A percentile compares a stretch with the other conserved stretches of the same genome.
Conservation (phyloP, 2,888 invertebrate species). For the Graphium colonna region DNA sequence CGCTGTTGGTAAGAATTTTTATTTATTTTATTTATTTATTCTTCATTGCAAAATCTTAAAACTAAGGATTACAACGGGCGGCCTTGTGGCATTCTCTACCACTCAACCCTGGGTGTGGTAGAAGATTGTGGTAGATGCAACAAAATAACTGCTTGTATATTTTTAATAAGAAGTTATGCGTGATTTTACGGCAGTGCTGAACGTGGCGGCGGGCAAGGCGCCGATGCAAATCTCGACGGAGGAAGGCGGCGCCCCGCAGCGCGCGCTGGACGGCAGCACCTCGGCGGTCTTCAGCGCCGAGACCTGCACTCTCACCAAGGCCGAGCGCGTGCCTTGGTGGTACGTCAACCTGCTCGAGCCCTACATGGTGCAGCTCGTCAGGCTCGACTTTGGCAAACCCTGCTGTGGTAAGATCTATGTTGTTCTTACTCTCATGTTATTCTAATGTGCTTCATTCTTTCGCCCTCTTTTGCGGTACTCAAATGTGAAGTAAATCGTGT, state of each 20-base stretch:
- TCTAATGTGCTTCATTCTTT: too few relatives aligned
- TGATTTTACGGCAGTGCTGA: slow-evolving; percentile 84
- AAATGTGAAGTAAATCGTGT: too few relatives aligned
- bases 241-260: slow-evolving; percentile 91
- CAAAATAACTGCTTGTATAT: too few relatives aligned
- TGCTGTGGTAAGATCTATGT: slow-evolving; percentile 92
- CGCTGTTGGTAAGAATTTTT: too few relatives aligned
- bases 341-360: slow-evolving; percentile 96
- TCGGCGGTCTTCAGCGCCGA: slow-evolving; percentile 89
- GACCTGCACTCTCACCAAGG: slow-evolving; percentile 92
- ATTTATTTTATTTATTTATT: too few relatives aligned
- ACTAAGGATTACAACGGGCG: too few relatives aligned
- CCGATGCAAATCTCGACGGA: slow-evolving; percentile 95
- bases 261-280: slow-evolving; percentile 95
- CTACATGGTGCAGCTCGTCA: slow-evolving; percentile 95
- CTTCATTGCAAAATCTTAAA: too few relatives aligned
- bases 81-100: too few relatives aligned
- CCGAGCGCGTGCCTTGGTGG: slow-evolving; percentile 95
- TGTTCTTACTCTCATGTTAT: too few relatives aligned
- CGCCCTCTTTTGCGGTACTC: too few relatives aligned
- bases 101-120: too few relatives aligned
- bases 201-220: slow-evolving; percentile 96
- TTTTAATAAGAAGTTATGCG: not conserved
- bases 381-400: slow-evolving; percentile 93
- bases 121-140: too few relatives aligned